A percentile compares a stretch with the other conserved stretches of the same genome.
Conservation (phyloP, 1,140 invertebrate species). For the Drepana arcuata region DNA sequence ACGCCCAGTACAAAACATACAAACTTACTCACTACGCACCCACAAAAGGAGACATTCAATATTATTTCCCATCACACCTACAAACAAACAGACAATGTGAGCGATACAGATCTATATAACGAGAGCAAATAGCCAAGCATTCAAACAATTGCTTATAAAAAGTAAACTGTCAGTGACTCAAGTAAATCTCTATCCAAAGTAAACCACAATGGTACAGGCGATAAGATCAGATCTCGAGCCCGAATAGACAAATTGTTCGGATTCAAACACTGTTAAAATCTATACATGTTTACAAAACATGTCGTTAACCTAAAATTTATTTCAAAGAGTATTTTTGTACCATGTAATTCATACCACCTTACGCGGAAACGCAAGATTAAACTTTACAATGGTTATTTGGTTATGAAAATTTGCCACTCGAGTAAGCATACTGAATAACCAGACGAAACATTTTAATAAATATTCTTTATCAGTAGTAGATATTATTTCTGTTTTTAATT, state of each 20-base stretch:
- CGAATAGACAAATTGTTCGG: conserved; percentile 53
- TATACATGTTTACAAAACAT: conserved; percentile 61
- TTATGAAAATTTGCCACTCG: no score
- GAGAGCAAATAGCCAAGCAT: conserved; percentile 7
- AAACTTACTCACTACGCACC: not conserved
- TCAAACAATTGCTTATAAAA: conserved; percentile 18
- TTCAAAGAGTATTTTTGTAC: conserved; percentile 32
- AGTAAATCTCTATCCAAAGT: conserved; percentile 32
- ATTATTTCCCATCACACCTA: conserved; percentile 13
- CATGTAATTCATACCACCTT: conserved; percentile 51
- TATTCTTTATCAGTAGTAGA: no score
- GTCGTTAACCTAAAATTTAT: conserved; percentile 41
- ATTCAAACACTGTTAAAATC: conserved; percentile 31
- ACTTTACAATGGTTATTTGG: no score
- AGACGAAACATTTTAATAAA: no score
- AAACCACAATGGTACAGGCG: conserved; percentile 36
- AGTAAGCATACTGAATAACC: no score
- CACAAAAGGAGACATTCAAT: not conserved
- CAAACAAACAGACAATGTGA: conserved; percentile 5
- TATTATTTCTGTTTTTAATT: no score
- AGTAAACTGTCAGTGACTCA: conserved; percentile 23
- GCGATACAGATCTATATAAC: conserved; percentile 7
- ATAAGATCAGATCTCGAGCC: conserved; percentile 55
- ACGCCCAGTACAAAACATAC: not conserved
- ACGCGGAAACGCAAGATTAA: not conserved